These are phyloP conservation scores for Parasteatoda tepidariorum DNA, from an alignment of 1,140 invertebrate genomes.

Conservation along the genomic window DNA sequence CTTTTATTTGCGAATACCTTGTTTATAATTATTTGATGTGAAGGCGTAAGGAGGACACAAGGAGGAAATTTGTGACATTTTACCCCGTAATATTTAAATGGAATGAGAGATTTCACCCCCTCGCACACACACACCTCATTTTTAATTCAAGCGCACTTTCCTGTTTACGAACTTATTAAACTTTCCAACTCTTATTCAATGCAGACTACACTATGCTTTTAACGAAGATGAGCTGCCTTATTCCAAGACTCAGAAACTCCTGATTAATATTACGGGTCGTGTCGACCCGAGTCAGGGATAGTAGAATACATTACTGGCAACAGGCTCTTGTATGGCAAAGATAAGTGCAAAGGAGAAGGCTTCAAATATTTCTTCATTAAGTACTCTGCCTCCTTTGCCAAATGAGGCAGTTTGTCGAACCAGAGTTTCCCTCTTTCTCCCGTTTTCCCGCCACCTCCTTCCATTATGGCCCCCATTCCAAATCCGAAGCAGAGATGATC, in stretches of 20 bases:
- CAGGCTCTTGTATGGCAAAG: background rate
- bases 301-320: constrained; percentile 39
- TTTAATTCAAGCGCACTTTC: background rate
- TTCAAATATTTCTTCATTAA: constrained; percentile 58
- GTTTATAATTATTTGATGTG: no score
- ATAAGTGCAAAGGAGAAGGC: constrained; percentile 6
- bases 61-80: no score
- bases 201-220: background rate
- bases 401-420: constrained; percentile 49
- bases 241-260: background rate
- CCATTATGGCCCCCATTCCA: background rate
- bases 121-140: no score
- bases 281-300: background rate
- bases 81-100: no score
- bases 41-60: no score
- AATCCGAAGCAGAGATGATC: background rate
- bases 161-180: background rate
- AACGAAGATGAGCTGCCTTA: background rate
- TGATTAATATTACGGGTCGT: background rate
- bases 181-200: background rate
- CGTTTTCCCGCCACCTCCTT: background rate
- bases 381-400: constrained; percentile 20
- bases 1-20: no score
- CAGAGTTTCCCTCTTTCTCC: background rate
- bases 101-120: no score